phyloP scores from a whole-genome alignment of 1,140 invertebrate genomes.

The Drosophila pallidifrons region DNA sequence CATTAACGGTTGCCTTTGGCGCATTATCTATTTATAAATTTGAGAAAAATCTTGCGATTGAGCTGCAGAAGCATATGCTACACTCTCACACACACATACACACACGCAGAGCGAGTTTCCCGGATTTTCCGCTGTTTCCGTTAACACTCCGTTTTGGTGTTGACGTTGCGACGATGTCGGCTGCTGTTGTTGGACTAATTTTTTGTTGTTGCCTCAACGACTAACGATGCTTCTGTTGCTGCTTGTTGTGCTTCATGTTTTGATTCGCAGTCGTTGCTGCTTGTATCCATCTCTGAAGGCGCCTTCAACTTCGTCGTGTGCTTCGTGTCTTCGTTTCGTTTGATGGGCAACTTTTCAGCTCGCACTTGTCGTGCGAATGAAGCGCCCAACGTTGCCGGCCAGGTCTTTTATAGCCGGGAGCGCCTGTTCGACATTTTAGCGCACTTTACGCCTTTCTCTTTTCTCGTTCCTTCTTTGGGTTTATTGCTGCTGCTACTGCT shows the following conservation, averaged over 20 bases:
- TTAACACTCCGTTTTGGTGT: conserved; percentile 45
- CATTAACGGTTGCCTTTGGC: conserved; percentile 45
- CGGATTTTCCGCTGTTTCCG: conserved; percentile 43
- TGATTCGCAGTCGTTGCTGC: background rate
- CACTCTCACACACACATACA: conserved; percentile 18
- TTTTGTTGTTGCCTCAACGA: conserved; percentile 48
- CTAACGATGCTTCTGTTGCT: conserved; percentile 50
- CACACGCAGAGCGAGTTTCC: conserved; percentile 16
- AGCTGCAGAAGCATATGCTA: conserved; percentile 48
- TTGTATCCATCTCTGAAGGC: conserved; percentile 34
- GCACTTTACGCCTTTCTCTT: conserved; percentile 65
- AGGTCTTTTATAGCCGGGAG: conserved; percentile 69
- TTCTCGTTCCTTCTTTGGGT: background rate
- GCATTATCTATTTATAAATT: conserved; percentile 72
- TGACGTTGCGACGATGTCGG: conserved; percentile 56
- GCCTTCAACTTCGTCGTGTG: conserved; percentile 53
- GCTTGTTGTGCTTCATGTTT: conserved; percentile 52
- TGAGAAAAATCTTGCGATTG: conserved; percentile 28
- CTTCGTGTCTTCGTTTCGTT: conserved; percentile 30
- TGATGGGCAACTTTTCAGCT: conserved; percentile 50
- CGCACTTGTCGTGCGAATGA: conserved; percentile 60
- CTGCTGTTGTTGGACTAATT: conserved; percentile 76
- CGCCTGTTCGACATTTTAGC: conserved; percentile 38
- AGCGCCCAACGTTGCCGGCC: conserved; percentile 52
- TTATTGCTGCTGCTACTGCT: background rate